Percentiles rank a stretch among this genome's conserved stretches.
Evolutionary conservation across 2,113 vertebrate species (phyloP).

Genomic region (Acrocephalus arundinaceus): DNA sequence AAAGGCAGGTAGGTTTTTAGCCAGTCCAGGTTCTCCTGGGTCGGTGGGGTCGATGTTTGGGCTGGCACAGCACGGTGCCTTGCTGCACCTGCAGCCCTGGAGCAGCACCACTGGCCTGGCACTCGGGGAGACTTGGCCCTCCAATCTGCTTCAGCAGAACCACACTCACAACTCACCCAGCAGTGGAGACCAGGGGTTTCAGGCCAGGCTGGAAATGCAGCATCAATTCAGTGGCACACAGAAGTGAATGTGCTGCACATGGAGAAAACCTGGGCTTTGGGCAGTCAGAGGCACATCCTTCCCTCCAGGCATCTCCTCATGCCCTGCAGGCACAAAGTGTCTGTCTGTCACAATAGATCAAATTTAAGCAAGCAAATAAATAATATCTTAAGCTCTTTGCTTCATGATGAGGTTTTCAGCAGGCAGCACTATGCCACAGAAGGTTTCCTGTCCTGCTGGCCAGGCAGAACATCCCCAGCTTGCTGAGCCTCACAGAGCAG

Average conservation of each 20-base stretch:
- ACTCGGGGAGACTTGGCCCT: not conserved
- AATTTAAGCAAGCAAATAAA: not conserved
- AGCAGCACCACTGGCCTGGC: not conserved
- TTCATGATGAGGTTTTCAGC: not conserved
- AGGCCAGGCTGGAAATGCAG: not conserved
- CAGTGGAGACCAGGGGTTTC: not conserved
- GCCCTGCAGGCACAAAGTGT: not conserved
- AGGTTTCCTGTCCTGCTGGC: not conserved
- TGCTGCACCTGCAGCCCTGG: not conserved
- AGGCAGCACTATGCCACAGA: accelerated
- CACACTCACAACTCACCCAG: not conserved
- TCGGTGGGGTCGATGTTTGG: accelerated
- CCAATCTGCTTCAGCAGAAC: not conserved
- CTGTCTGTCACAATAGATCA: not conserved
- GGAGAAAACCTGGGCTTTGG: not conserved
- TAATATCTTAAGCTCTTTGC: not conserved
- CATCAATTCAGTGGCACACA: not conserved
- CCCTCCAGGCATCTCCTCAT: not conserved
- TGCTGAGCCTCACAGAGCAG: not conserved
- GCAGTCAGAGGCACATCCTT: not conserved
- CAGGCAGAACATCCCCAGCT: not conserved
- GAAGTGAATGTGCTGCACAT: accelerated
- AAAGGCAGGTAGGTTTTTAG: not conserved
- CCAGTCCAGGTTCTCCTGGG: not conserved
- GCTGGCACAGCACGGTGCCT: accelerated